Percentiles rank a stretch among this genome's conserved stretches.
Evolutionary conservation across 2,113 vertebrate genomes (phyloP).

Genomic region (Chunga burmeisteri): DNA sequence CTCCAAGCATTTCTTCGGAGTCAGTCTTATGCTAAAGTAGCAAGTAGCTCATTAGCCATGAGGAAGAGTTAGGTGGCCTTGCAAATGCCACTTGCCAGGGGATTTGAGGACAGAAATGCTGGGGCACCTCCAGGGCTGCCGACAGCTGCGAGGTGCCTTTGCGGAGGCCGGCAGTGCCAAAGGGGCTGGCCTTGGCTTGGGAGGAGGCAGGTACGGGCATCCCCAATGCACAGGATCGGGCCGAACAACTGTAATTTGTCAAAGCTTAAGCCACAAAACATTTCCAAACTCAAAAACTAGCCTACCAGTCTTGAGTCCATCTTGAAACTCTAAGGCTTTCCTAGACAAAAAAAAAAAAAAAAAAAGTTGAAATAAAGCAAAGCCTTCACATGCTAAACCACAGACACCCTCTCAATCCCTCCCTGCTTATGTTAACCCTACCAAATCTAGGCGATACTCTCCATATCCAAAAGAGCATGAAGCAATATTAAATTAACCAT

Average conservation of each 20-base stretch:
- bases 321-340: background rate
- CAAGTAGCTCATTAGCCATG: background rate
- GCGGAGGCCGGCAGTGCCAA: background rate
- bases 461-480: background rate
- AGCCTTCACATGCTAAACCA: background rate
- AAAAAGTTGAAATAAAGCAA: background rate
- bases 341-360: background rate
- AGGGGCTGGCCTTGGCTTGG: background rate
- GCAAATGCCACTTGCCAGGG: background rate
- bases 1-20: background rate
- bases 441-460: background rate
- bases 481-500: background rate
- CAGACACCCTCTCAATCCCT: background rate
- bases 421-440: background rate
- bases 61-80: background rate
- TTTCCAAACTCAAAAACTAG: background rate
- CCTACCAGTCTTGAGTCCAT: background rate
- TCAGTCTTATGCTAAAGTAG: background rate
- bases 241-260: background rate
- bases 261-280: background rate
- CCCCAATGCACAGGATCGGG: fast-evolving
- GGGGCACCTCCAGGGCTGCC: background rate
- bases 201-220: background rate
- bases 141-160: background rate
- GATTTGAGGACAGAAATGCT: background rate